Conservation (phyloP, 2,888 invertebrate species). For the Conchocele bisecta region DNA sequence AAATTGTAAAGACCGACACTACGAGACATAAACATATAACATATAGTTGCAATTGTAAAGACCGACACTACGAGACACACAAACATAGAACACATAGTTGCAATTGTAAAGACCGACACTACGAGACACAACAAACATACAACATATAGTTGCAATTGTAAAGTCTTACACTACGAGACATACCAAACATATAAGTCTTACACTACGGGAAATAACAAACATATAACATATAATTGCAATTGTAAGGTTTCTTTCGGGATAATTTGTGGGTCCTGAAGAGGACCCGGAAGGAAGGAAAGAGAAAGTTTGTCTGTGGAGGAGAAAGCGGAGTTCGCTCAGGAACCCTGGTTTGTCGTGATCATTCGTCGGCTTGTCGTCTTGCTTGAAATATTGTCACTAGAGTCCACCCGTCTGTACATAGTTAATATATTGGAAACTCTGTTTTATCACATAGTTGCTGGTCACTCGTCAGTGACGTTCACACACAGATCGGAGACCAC, state of each 20-base stretch:
- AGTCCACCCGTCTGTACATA: slow-evolving; percentile 54
- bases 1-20: too few relatives aligned
- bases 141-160: too few relatives aligned
- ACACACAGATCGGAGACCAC: slow-evolving; percentile 29
- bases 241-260: slow-evolving; percentile 60
- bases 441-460: slow-evolving; percentile 57
- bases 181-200: not conserved
- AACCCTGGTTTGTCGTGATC: slow-evolving; percentile 50
- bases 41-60: too few relatives aligned
- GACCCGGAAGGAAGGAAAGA: slow-evolving; percentile 73
- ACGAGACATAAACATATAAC: too few relatives aligned
- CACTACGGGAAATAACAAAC: slow-evolving; percentile 7
- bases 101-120: too few relatives aligned
- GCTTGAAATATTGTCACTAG: slow-evolving; percentile 5
- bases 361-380: slow-evolving; percentile 27
- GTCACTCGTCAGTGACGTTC: slow-evolving; percentile 3
- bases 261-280: slow-evolving; percentile 78
- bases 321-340: slow-evolving; percentile 51
- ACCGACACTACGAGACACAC: too few relatives aligned
- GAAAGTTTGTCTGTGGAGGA: slow-evolving; percentile 21
- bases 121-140: too few relatives aligned
- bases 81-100: too few relatives aligned
- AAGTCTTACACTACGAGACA: too few relatives aligned
- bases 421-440: slow-evolving; percentile 53
- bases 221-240: slow-evolving; percentile 1